These are phyloP conservation scores for Elephantulus edwardii DNA, from an alignment of 2,113 vertebrate genomes.

Conservation along the genomic window DNA sequence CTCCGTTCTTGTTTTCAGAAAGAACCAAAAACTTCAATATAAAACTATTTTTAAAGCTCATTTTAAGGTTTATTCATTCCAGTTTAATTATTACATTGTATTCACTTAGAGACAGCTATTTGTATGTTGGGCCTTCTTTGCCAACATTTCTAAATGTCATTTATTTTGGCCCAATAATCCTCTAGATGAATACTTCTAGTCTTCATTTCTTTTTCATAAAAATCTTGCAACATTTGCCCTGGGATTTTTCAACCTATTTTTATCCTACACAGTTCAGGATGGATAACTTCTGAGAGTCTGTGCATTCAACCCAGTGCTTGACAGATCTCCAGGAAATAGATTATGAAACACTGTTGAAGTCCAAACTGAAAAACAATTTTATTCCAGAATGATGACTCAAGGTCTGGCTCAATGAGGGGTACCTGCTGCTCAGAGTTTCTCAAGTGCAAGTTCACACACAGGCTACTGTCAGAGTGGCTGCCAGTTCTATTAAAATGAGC, in stretches of 20 bases:
- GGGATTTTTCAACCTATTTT: conserved; percentile 17
- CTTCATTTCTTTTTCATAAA: background rate
- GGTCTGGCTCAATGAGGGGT: background rate
- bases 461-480: background rate
- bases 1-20: background rate
- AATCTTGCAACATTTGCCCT: background rate
- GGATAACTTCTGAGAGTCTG: background rate
- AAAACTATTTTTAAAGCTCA: background rate
- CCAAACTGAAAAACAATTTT: background rate
- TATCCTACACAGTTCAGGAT: background rate
- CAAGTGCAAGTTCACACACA: background rate
- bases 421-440: background rate
- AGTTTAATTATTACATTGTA: background rate
- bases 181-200: background rate
- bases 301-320: conserved; percentile 16
- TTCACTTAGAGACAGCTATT: background rate
- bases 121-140: background rate
- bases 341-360: conserved; percentile 3
- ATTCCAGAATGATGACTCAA: background rate
- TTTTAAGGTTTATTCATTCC: background rate
- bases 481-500: background rate
- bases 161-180: background rate
- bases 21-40: background rate
- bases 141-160: background rate
- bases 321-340: conserved; percentile 15